Conservation (phyloP, 2,888 invertebrate species). For the Mythimna albipuncta region DNA sequence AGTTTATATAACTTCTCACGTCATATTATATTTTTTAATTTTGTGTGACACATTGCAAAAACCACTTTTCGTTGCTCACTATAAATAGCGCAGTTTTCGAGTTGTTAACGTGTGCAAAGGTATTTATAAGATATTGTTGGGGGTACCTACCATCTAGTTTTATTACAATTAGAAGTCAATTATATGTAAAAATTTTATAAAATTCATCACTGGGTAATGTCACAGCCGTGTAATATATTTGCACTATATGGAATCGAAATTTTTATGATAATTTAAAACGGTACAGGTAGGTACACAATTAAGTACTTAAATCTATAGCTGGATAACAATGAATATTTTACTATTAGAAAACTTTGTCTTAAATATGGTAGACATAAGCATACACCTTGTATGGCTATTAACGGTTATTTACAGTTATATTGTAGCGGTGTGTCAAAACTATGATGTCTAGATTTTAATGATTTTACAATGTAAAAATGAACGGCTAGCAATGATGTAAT, state of each 20-base stretch:
- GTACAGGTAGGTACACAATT: constrained; percentile 14
- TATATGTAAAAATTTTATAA: constrained; percentile 66
- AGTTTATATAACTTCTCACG: too few species aligned
- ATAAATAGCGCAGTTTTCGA: neutral
- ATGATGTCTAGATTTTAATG: constrained; percentile 2
- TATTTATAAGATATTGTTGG: neutral
- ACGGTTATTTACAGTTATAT: neutral
- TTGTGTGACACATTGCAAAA: too few species aligned
- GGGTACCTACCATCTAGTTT: constrained; percentile 14
- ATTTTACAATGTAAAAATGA: neutral
- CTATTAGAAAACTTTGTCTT: constrained; percentile 3
- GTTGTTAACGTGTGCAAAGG: constrained; percentile 2
- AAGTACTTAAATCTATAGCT: constrained; percentile 15
- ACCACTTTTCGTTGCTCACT: neutral
- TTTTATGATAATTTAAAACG: constrained; percentile 23
- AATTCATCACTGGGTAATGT: constrained; percentile 78
- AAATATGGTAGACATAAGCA: constrained; percentile 12
- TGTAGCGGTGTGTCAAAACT: neutral
- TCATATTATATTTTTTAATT: too few species aligned
- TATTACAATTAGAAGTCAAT: constrained; percentile 39
- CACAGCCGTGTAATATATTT: constrained; percentile 81
- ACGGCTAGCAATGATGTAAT: constrained; percentile 26
- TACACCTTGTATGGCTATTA: neutral
- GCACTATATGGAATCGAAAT: constrained; percentile 67
- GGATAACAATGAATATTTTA: constrained; percentile 5